Evolutionary conservation across 2,113 vertebrate genomes (phyloP).

Genomic region (Sclerurus mexicanus): DNA sequence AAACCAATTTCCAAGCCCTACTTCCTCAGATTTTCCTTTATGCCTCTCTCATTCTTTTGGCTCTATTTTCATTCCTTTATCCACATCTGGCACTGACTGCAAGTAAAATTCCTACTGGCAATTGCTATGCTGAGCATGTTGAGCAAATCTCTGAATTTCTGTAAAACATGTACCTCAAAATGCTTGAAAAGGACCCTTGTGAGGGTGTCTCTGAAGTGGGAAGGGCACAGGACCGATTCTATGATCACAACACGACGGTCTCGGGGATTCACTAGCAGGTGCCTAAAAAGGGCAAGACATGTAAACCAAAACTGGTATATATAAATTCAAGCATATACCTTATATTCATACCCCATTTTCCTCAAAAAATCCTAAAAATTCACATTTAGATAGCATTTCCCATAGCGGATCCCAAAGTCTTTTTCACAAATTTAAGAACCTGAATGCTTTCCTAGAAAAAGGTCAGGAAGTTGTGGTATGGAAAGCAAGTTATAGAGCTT

Average conservation of each 20-base stretch:
- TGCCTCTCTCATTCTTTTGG: background rate
- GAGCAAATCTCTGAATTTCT: background rate
- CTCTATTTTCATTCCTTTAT: background rate
- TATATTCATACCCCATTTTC: background rate
- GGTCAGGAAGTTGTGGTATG: background rate
- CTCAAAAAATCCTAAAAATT: background rate
- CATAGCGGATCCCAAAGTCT: background rate
- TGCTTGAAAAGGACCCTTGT: constrained; percentile 96
- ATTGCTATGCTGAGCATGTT: fast-evolving
- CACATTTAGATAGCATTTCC: background rate
- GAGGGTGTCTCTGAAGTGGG: constrained; percentile 95
- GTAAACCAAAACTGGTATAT: too few relatives aligned
- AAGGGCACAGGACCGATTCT: constrained; percentile 94
- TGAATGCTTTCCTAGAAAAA: background rate
- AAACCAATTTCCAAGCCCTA: background rate
- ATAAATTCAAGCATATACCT: background rate
- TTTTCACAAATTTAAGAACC: background rate
- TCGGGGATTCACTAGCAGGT: constrained; percentile 95
- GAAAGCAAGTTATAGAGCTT: background rate
- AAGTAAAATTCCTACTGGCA: background rate
- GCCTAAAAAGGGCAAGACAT: constrained; percentile 64
- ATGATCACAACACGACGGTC: constrained; percentile 95
- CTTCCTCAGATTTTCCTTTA: background rate
- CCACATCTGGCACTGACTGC: background rate
- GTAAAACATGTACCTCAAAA: constrained; percentile 86